Percentiles rank a stretch among this genome's conserved stretches.
These are phyloP conservation scores for Anodontia alba DNA, from an alignment of 2,888 invertebrate genomes.

Conservation along the genomic window DNA sequence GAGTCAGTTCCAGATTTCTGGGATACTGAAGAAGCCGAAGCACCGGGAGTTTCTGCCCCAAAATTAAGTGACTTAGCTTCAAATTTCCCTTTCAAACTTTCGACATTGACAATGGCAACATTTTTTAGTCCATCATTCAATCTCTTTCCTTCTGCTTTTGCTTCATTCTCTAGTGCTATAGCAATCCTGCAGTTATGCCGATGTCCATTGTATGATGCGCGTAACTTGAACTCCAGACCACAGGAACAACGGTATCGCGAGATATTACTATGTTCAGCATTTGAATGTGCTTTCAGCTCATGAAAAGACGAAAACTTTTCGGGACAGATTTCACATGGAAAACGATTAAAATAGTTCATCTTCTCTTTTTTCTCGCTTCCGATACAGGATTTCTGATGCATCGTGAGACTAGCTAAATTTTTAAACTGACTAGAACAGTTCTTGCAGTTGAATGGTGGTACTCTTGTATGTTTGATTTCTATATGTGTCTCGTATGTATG, in stretches of 20 bases:
- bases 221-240: slow-evolving; percentile 50
- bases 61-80: neutral
- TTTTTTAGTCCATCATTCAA: slow-evolving; percentile 25
- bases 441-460: slow-evolving; percentile 43
- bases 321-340: slow-evolving; percentile 46
- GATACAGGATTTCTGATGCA: slow-evolving; percentile 47
- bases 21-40: neutral
- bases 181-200: slow-evolving; percentile 28
- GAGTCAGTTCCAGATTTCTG: neutral
- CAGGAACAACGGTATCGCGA: slow-evolving; percentile 45
- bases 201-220: slow-evolving; percentile 43
- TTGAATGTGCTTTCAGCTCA: slow-evolving; percentile 46
- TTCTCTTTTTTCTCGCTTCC: neutral
- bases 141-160: neutral
- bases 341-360: slow-evolving; percentile 7
- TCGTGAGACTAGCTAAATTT: slow-evolving; percentile 43
- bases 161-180: slow-evolving; percentile 8
- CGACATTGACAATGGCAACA: slow-evolving; percentile 33
- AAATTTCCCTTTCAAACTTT: slow-evolving; percentile 22
- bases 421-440: slow-evolving; percentile 49
- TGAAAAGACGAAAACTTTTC: slow-evolving; percentile 28
- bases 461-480: slow-evolving; percentile 47
- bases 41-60: neutral
- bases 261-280: slow-evolving; percentile 47
- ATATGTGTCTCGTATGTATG: slow-evolving; percentile 48